Conservation (phyloP, 2,888 invertebrate genomes). For the Protophormia terraenovae region DNA sequence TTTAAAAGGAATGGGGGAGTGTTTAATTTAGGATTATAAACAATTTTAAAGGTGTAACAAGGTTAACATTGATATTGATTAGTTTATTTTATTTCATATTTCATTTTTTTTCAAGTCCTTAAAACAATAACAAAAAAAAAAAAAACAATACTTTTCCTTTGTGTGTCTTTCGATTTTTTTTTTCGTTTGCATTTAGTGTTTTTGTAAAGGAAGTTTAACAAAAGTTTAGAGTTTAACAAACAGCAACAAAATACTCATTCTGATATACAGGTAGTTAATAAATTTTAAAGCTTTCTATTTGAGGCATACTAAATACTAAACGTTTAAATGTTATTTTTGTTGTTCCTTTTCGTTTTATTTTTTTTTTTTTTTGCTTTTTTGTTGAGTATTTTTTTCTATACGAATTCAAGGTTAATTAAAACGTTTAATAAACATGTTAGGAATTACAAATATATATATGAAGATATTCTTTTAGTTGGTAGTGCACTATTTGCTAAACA, state of each 20-base stretch:
- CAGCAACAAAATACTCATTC: neutral
- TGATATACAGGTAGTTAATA: neutral
- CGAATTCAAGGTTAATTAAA: constrained; percentile 47
- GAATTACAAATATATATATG: constrained; percentile 47
- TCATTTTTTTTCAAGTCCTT: neutral
- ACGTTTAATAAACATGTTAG: constrained; percentile 25
- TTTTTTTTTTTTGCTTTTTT: neutral
- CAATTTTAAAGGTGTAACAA: constrained; percentile 22
- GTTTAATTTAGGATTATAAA: constrained; percentile 17
- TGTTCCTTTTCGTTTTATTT: neutral
- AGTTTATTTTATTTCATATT: neutral
- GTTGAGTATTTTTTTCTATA: neutral
- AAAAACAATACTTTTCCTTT: constrained; percentile 24
- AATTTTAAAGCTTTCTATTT: constrained; percentile 51
- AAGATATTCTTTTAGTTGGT: neutral
- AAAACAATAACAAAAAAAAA: neutral
- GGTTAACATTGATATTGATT: constrained; percentile 41
- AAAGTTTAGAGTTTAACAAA: constrained; percentile 22
- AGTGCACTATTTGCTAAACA: constrained; percentile 5
- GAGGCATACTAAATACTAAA: constrained; percentile 20
- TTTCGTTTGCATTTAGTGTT: neutral
- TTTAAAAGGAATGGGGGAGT: neutral
- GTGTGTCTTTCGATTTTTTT: constrained; percentile 1
- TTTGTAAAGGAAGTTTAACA: constrained; percentile 24
- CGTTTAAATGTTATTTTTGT: neutral